Evolutionary conservation across 2,113 vertebrate species (phyloP).

Genomic region (Talpa occidentalis): DNA sequence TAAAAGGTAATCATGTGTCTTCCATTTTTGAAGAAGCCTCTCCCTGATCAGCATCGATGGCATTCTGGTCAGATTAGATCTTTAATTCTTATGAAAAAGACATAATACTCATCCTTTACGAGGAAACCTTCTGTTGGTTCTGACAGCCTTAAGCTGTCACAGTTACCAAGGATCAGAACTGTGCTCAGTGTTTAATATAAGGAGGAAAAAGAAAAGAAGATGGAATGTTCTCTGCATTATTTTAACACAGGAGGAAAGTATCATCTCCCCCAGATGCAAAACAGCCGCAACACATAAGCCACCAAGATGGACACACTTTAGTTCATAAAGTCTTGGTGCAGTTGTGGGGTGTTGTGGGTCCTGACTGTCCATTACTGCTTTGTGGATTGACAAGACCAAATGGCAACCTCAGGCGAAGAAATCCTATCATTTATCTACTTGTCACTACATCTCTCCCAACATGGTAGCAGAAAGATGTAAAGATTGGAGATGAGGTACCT

Average conservation of each 20-base stretch:
- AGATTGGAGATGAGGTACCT: neutral
- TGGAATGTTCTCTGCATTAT: neutral
- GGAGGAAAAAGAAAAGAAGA: neutral
- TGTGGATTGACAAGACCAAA: neutral
- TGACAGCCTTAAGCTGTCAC: neutral
- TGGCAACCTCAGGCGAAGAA: neutral
- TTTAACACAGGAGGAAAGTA: neutral
- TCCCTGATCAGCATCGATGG: constrained; percentile 49
- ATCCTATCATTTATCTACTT: too few relatives aligned
- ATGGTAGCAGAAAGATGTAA: neutral
- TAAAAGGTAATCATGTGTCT: constrained; percentile 84
- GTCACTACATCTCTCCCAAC: neutral
- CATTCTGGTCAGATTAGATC: constrained; percentile 60
- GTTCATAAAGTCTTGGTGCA: neutral
- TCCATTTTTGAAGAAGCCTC: constrained; percentile 75
- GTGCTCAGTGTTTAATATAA: neutral
- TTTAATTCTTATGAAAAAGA: constrained; percentile 72
- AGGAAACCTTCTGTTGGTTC: neutral
- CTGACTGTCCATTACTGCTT: neutral
- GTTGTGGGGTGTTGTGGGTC: fast-evolving
- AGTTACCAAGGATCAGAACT: neutral
- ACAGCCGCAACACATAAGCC: too few relatives aligned
- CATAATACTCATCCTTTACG: constrained; percentile 5
- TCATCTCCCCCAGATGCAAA: neutral
- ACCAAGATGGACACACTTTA: neutral